Conservation (phyloP, 2,113 vertebrate species). For the Semnornis frantzii region DNA sequence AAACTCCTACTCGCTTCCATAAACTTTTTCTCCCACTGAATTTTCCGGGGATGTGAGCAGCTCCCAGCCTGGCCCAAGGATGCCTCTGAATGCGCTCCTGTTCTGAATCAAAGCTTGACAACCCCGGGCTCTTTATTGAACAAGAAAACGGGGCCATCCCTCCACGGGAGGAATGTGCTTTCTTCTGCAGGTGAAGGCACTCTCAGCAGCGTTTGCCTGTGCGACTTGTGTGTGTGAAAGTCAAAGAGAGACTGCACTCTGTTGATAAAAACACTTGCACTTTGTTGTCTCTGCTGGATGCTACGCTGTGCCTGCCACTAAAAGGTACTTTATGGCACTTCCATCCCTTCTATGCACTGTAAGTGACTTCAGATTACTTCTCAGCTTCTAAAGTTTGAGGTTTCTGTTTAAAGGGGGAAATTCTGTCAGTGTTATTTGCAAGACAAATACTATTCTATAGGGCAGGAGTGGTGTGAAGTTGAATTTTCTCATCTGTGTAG, state of each 20-base stretch:
- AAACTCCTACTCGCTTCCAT: constrained; percentile 97
- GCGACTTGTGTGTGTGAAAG: not conserved
- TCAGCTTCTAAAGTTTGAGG: not conserved
- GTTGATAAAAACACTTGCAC: constrained; percentile 6
- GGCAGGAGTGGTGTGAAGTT: not conserved
- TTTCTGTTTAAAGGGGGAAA: not conserved
- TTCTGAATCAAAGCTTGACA: constrained; percentile 85
- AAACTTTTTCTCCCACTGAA: constrained; percentile 91
- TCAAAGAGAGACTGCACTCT: not conserved
- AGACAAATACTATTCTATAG: not conserved
- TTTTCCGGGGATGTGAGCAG: constrained; percentile 95
- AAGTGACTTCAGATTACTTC: not conserved
- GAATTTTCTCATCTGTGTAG: not conserved
- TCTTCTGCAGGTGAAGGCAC: constrained; percentile 77
- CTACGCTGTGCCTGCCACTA: not conserved
- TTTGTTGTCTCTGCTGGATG: constrained; percentile 12
- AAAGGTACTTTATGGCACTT: constrained; percentile 6
- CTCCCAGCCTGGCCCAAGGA: constrained; percentile 84
- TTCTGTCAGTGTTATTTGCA: not conserved
- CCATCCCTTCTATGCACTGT: not conserved
- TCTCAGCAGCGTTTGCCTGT: not conserved
- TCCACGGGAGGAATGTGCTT: constrained; percentile 58
- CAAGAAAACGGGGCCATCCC: constrained; percentile 51
- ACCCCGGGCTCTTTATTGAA: constrained; percentile 76
- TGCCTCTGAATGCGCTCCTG: constrained; percentile 87